Evolutionary conservation across 2,888 invertebrate genomes (phyloP).

Genomic region (Trachelus troglodyta): DNA sequence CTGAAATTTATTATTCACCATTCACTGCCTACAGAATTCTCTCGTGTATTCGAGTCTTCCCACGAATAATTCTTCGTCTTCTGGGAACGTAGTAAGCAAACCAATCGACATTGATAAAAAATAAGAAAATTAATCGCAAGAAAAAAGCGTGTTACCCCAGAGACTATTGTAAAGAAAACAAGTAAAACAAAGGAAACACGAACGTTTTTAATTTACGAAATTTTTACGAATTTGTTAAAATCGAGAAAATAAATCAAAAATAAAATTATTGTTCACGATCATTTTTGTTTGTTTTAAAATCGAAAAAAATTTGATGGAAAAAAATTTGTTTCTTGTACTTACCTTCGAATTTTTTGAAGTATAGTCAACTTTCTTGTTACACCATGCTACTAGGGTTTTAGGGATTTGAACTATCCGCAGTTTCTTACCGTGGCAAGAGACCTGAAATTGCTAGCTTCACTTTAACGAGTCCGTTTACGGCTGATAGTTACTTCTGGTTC

Average conservation of each 20-base stretch:
- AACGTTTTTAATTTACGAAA: too few species aligned
- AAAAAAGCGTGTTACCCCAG: too few species aligned
- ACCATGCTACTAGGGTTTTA: not conserved
- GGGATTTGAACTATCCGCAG: not conserved
- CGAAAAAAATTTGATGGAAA: too few species aligned
- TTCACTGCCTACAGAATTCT: not conserved
- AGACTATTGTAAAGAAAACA: too few species aligned
- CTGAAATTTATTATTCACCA: not conserved
- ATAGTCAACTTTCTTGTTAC: not conserved
- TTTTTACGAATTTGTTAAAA: too few species aligned
- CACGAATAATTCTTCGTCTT: not conserved
- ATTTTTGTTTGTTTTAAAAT: too few species aligned
- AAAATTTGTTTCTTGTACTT: not conserved
- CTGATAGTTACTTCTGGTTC: not conserved
- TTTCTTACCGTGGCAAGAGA: not conserved
- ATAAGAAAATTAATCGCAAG: not conserved
- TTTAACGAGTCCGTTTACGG: not conserved
- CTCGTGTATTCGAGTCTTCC: not conserved
- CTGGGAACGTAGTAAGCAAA: not conserved
- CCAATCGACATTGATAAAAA: not conserved
- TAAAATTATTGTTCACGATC: too few species aligned
- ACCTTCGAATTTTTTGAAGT: not conserved
- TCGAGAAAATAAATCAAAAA: too few species aligned
- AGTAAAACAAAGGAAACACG: too few species aligned
- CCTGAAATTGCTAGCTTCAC: not conserved